phyloP scores from a whole-genome alignment of 2,113 vertebrate species.

The Neoarius graeffei region DNA sequence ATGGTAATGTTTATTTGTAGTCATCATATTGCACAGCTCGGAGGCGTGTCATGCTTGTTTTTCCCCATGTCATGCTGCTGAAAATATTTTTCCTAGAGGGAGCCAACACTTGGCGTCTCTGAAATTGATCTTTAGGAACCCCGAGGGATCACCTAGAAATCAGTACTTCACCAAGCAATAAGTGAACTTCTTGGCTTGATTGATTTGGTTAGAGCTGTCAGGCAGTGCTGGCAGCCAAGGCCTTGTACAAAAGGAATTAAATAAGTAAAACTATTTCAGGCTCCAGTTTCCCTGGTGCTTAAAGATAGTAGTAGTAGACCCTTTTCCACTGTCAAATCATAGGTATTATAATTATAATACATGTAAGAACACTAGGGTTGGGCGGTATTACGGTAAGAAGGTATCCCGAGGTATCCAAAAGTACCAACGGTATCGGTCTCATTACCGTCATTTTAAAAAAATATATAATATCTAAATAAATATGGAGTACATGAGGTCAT shows the following conservation, averaged over 20 bases:
- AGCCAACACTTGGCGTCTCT: background rate
- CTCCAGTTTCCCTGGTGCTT: background rate
- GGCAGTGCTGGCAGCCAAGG: conserved; percentile 40
- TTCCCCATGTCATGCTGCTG: background rate
- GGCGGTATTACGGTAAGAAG: no score
- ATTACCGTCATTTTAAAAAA: no score
- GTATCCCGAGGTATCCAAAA: no score
- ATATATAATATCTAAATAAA: no score
- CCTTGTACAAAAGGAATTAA: conserved; percentile 15
- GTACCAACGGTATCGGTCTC: no score
- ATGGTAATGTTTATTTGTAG: conserved; percentile 6
- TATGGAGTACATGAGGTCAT: no score
- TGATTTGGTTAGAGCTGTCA: conserved; percentile 48
- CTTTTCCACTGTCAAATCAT: background rate
- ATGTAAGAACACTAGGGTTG: background rate
- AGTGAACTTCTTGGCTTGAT: conserved; percentile 53
- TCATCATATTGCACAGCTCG: conserved; percentile 25
- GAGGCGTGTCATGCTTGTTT: conserved; percentile 32
- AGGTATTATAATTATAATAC: background rate
- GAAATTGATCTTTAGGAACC: conserved; percentile 55
- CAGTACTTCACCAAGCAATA: conserved; percentile 50
- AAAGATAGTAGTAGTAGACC: background rate
- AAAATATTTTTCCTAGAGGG: background rate
- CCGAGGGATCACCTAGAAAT: conserved; percentile 51
- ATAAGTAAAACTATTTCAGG: conserved; percentile 25